phyloP scores from a whole-genome alignment of 1,140 invertebrate species.

The Drosophila asahinai region DNA sequence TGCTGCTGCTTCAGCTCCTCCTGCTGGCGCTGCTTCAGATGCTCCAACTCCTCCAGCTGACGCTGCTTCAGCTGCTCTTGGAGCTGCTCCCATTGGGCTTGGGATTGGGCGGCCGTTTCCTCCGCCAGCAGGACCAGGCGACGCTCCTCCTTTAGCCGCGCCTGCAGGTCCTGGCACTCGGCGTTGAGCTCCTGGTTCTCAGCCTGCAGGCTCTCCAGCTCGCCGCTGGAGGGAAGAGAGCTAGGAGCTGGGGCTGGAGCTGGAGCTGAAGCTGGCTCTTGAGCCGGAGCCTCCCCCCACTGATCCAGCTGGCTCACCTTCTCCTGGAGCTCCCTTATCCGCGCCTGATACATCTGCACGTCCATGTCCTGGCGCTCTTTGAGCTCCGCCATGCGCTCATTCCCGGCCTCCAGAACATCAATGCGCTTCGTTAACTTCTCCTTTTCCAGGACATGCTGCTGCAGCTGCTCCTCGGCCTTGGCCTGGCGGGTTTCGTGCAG shows the following conservation, averaged over 20 bases:
- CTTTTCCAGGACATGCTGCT: conserved; percentile 88
- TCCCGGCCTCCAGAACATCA: conserved; percentile 91
- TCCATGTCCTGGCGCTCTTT: conserved; percentile 92
- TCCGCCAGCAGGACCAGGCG: conserved; percentile 55
- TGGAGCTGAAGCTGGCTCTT: conserved; percentile 8
- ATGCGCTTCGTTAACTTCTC: conserved; percentile 89
- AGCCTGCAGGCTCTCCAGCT: conserved; percentile 54
- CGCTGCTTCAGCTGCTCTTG: conserved; percentile 49
- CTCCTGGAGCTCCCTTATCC: conserved; percentile 88
- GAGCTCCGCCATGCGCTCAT: conserved; percentile 91
- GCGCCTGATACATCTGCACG: conserved; percentile 89
- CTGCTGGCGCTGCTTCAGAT: neutral
- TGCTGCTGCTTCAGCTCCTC: conserved; percentile 85
- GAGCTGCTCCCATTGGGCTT: conserved; percentile 68
- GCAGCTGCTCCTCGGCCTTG: conserved; percentile 87
- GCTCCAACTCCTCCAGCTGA: conserved; percentile 10
- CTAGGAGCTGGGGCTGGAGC: neutral
- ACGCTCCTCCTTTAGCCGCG: conserved; percentile 87
- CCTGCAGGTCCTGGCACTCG: conserved; percentile 91
- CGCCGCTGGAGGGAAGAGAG: no score
- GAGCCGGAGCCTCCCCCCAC: conserved; percentile 87
- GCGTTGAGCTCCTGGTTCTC: conserved; percentile 87
- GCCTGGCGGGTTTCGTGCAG: conserved; percentile 88
- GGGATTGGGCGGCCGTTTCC: conserved; percentile 30
- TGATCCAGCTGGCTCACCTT: conserved; percentile 88